Percentiles rank a stretch among this genome's conserved stretches.
Evolutionary conservation across 2,113 vertebrate species (phyloP).

Genomic region (Nettapus auritus): DNA sequence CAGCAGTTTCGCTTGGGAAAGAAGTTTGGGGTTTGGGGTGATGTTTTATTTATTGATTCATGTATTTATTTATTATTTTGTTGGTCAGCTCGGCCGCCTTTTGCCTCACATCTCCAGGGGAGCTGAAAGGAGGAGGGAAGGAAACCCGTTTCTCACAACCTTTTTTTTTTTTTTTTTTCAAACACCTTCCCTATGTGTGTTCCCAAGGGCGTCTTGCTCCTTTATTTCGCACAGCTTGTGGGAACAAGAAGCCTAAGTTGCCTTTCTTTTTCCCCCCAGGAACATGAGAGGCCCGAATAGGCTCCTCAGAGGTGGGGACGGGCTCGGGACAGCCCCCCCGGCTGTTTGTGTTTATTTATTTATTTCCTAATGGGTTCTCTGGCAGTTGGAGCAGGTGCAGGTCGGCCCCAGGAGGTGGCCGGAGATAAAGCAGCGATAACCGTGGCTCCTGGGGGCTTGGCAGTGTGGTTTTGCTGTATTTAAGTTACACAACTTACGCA

Average conservation of each 20-base stretch:
- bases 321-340: neutral
- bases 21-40: too few relatives aligned
- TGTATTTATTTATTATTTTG: too few relatives aligned
- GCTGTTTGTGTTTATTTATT: too few relatives aligned
- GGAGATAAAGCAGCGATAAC: neutral
- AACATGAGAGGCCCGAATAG: neutral
- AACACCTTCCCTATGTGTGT: too few relatives aligned
- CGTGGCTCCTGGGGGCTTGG: rapidly evolving
- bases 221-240: neutral
- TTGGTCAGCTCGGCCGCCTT: neutral
- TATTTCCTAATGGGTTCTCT: neutral
- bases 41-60: too few relatives aligned
- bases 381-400: neutral
- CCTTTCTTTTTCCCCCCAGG: neutral
- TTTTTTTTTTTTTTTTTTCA: too few relatives aligned
- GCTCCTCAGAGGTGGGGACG: neutral
- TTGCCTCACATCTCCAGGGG: rapidly evolving
- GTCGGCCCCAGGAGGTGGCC: too few relatives aligned
- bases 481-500: rapidly evolving
- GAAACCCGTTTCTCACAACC: neutral
- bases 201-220: rapidly evolving
- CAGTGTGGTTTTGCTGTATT: neutral
- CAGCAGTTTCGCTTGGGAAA: neutral
- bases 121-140: neutral
- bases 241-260: neutral